These are phyloP conservation scores for Eueides isabella DNA, from an alignment of 1,140 invertebrate species.

Conservation along the genomic window DNA sequence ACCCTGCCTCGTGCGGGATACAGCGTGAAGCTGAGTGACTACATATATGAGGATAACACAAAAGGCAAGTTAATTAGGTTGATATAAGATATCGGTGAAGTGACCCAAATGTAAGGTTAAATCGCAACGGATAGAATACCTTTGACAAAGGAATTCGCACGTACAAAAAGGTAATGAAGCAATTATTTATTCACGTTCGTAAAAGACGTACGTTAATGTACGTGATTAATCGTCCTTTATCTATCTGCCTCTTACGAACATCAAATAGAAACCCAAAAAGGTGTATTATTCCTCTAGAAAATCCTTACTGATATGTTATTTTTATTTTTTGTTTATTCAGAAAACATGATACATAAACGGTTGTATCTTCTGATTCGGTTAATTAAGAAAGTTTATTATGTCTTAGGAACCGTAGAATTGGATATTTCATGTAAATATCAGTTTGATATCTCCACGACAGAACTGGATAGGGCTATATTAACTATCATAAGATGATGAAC, in stretches of 20 bases:
- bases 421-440: no score
- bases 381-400: no score
- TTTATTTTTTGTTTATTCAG: no score
- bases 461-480: no score
- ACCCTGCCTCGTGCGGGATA: no score
- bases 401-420: no score
- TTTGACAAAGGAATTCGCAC: neutral
- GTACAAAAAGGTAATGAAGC: constrained; percentile 1
- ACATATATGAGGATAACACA: neutral
- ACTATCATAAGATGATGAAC: no score
- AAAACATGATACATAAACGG: no score
- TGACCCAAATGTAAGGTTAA: neutral
- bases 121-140: neutral
- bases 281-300: neutral
- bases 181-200: neutral
- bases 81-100: neutral
- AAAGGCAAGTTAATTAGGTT: neutral
- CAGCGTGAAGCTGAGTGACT: no score
- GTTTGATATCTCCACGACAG: no score
- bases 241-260: neutral
- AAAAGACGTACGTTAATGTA: neutral
- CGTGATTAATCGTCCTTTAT: constrained; percentile 10
- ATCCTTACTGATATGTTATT: neutral
- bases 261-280: neutral
- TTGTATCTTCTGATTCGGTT: no score